Evolutionary conservation across 2,113 vertebrate genomes (phyloP), one percentile per base, ranked within the genome.

Genomic region (Notarius quadriscutis): DNA sequence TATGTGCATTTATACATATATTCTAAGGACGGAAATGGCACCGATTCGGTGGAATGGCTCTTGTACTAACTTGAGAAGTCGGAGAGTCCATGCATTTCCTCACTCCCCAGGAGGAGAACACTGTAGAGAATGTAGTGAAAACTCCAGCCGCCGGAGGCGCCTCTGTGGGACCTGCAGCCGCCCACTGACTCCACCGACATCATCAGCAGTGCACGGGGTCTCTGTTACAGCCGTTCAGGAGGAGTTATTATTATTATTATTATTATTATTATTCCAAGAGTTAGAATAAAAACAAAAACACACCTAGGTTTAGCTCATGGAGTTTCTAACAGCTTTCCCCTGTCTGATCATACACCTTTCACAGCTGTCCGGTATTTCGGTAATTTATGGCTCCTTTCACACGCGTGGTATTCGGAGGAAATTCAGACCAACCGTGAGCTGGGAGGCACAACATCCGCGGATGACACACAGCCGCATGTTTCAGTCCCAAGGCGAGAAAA

Each of bases 61-160:
- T 2, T 67, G 41, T 65, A 84, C 95, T 94, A 90, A 96, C 95
- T 94, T 89, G 95, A 96, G 84, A 95, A 96, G 87, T 95, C 93
- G 57, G 95, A 91, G 88, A 95, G 92, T 89, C 92, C 94, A 60
- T 88, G 89, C 90, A 93, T 87, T 87, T 94, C 91, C 22, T 91
- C 92, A 89, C 87, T 93, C 93, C 95, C 94, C 91, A 96, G 91
- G 2, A 96, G 91, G 41, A 95, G 81, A 77, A 92, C 89, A 53
- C 93, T 90, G 90, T 84, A 94, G 84, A 95, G 87, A 84, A 95
- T 90, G 55, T 93, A 41, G 41, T 41, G 91, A 88, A 87, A 88
- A n/a, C 89, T 87, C 89, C 87, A 91, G 90, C 89, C 92, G 8
- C 62, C 55, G 57, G 86, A 41, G 41, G 41, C 41, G 41, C 41